Base-by-base conservation (phyloP, 2,888 invertebrate genomes). In the Leptopilina drosophilae region DNA sequence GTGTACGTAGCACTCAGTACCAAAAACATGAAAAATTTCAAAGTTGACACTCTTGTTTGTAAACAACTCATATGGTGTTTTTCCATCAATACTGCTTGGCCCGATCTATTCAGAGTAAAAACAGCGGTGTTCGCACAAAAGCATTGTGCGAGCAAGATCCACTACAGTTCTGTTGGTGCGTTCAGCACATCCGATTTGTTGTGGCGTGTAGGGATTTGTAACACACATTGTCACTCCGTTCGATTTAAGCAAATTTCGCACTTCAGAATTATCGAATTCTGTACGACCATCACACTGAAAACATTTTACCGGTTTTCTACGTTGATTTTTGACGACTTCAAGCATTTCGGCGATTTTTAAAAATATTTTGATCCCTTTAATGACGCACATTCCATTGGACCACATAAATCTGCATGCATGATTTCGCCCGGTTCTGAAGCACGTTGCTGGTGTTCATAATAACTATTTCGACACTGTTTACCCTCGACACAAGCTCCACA, bases 401-500 rank as follows among this genome's bases (percentile, higher is more conserved):
- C 88, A 76, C 85, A 86, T 7, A 89, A 82, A 80, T 90, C 87
- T 40, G 85, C 80, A 76, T 85, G 84, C 5, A 89, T 82, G 40
- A 88, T 76, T 64, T 87, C 86, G 15, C 87, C 87, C 64, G 86
- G 84, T 69, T 84, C 79, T 0, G 76, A 81, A 53, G 83, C 78
- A 11, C 79, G 75, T 56, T 82, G 83, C 56, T 78, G 56, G 65
- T 86, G 84, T 12, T 75, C 84, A n/a, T 85, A 83, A 82, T 87
- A 89, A 12, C 86, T 84, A 69, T 84, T 80, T 11, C 86, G 79
- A 81, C 84, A 84, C 26, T 83, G 84, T 77, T 89, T 89, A 0
- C 88, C 88, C 80, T 84, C 85, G 2, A 87, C 79, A 77, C 88
- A 88, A 7, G 86, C 82, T 75, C 86, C 87, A 78, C 87, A 87